Percentiles rank a stretch among this genome's conserved stretches.
Evolutionary conservation across 2,797 vertebrate genomes (phyloP).

Genomic region (Poeciliopsis paucimaculata): DNA sequence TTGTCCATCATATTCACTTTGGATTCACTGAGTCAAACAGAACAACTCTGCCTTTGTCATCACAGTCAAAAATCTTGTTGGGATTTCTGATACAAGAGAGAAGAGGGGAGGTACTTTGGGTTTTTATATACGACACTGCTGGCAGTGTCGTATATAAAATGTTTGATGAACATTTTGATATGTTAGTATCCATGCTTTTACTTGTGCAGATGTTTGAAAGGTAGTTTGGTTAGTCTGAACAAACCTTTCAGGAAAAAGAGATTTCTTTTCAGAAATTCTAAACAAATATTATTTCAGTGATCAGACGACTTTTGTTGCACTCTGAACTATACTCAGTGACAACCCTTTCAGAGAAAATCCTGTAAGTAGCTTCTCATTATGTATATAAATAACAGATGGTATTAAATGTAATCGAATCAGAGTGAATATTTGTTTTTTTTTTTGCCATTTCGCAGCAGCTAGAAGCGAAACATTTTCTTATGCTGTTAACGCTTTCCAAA

Average conservation of each 20-base stretch:
- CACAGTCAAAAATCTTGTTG: constrained; percentile 31
- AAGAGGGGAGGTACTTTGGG: neutral
- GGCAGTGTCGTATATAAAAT: neutral
- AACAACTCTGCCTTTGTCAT: constrained; percentile 68
- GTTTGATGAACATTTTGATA: neutral
- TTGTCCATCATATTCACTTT: constrained; percentile 63
- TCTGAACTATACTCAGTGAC: too few relatives aligned
- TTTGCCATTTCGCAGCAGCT: neutral
- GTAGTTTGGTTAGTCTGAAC: neutral
- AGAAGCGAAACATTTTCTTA: neutral
- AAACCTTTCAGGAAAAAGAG: neutral
- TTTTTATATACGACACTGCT: neutral
- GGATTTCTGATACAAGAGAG: constrained; percentile 35
- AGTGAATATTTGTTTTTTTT: neutral
- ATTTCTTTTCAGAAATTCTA: neutral
- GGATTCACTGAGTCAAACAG: constrained; percentile 52
- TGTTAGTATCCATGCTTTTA: neutral
- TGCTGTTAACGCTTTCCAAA: neutral
- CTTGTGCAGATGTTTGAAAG: neutral
- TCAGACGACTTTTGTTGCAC: too few relatives aligned
- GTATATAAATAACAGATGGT: neutral
- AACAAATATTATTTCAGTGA: too few relatives aligned
- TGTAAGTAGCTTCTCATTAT: too few relatives aligned
- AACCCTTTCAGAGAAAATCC: neutral
- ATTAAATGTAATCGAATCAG: neutral